Base-by-base conservation (phyloP, 1,140 invertebrate species). In the Leptonema lineaticorne region DNA sequence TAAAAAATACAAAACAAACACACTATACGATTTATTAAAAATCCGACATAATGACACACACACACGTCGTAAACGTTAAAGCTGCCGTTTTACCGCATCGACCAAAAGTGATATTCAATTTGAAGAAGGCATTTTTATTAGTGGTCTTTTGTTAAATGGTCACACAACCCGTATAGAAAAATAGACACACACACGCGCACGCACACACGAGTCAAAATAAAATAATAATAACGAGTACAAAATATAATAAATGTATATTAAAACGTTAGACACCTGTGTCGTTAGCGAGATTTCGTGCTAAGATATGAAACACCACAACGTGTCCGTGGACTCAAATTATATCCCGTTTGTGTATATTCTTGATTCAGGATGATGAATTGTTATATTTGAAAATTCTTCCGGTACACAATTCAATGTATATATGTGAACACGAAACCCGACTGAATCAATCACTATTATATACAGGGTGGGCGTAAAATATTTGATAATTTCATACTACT, bases 91-190 rank as follows among this genome's bases (percentile, higher is more conserved):
- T 50, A 20, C 53, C 48, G 68, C 63, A 58, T 29, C 50, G 64
- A 63, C 60, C 63, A 69, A 29, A 62, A 65, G 48, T 70, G 69
- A 70, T 70, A 70, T 70, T 70, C 69, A 70, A 70, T 70, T 70
- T 70, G 60, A 64, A n/a, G n/a, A n/a, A 63, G 67, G 18, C 63
- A 59, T 67, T 70, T n/a, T 70, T 70, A 70, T 70, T 67, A 70
- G 30, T 59, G 53, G 30, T 27, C 64, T 63, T 70, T 67, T 70
- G 63, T 70, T 64, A 24, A 30, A 26, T 7, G 8, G 20, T 20
- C 7, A 50, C 46, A 26, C 20, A 8, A 57, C n/a, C n/a, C n/a
- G n/a, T n/a, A 37, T 37, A 37, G 33, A 37, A 37, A 37, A 16
- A 16, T 16, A 41, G 30, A 16, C 37, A 9, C 37, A 16, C 37